phyloP scores from a whole-genome alignment of 1,140 invertebrate genomes.

The Zeugodacus cucurbitae region DNA sequence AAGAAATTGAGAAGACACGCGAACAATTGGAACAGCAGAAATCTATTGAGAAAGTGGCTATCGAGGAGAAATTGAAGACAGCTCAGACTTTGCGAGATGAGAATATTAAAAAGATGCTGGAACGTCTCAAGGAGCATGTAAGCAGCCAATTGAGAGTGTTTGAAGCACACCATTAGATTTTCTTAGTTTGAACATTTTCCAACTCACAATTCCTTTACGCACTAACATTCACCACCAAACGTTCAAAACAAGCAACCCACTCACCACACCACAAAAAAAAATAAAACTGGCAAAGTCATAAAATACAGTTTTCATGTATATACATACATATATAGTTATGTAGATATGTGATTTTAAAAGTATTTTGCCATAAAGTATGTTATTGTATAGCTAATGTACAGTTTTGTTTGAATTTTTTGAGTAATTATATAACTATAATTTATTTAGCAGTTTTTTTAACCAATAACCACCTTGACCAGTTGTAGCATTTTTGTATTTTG shows the following conservation, averaged over 20 bases:
- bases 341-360: too few species aligned
- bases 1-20: constrained; percentile 86
- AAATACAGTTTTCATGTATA: too few species aligned
- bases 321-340: too few species aligned
- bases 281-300: background rate
- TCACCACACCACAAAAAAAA: background rate
- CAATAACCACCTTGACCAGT: background rate
- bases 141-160: constrained; percentile 63
- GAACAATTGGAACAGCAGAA: constrained; percentile 84
- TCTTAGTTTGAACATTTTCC: background rate
- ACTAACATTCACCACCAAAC: background rate
- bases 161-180: background rate
- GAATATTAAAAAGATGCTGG: constrained; percentile 87
- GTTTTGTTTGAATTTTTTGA: background rate
- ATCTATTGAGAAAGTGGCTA: constrained; percentile 81
- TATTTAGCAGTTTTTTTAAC: background rate
- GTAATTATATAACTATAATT: background rate
- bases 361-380: too few species aligned
- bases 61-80: constrained; percentile 85
- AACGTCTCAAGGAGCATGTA: constrained; percentile 89
- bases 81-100: constrained; percentile 86
- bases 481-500: background rate
- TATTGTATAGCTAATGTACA: background rate
- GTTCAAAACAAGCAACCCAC: background rate
- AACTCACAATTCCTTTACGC: background rate